Conservation (phyloP, 2,113 vertebrate genomes). For the Pygoscelis adeliae region DNA sequence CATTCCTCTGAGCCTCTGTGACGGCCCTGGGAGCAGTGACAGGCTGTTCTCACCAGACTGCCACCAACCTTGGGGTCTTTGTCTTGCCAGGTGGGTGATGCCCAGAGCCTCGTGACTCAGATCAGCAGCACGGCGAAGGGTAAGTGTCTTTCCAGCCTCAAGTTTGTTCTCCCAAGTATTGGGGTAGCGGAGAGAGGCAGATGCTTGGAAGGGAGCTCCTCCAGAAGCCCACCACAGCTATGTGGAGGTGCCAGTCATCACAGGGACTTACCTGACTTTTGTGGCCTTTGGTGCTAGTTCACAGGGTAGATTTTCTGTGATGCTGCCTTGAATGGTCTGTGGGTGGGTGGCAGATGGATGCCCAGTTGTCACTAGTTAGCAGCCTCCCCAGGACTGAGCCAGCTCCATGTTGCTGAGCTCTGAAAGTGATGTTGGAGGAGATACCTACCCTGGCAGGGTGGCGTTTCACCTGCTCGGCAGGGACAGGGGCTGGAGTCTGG, state of each 20-base stretch:
- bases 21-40: neutral
- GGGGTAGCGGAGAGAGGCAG: neutral
- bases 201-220: neutral
- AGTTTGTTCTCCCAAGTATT: neutral
- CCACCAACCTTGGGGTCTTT: neutral
- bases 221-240: neutral
- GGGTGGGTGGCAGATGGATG: accelerated
- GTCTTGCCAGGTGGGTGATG: constrained; percentile 22
- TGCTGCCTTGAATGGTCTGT: neutral
- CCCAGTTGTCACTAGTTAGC: neutral
- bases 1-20: neutral
- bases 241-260: neutral
- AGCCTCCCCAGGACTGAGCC: neutral
- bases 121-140: neutral
- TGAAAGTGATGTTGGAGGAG: neutral
- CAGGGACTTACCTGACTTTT: no score
- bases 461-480: accelerated
- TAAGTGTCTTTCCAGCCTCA: neutral
- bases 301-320: neutral
- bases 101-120: constrained; percentile 23
- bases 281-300: neutral
- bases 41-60: neutral
- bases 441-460: neutral
- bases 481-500: neutral
- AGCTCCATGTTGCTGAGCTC: neutral